These are phyloP conservation scores for Xestia c-nigrum DNA, from an alignment of 2,888 invertebrate species.

Conservation along the genomic window DNA sequence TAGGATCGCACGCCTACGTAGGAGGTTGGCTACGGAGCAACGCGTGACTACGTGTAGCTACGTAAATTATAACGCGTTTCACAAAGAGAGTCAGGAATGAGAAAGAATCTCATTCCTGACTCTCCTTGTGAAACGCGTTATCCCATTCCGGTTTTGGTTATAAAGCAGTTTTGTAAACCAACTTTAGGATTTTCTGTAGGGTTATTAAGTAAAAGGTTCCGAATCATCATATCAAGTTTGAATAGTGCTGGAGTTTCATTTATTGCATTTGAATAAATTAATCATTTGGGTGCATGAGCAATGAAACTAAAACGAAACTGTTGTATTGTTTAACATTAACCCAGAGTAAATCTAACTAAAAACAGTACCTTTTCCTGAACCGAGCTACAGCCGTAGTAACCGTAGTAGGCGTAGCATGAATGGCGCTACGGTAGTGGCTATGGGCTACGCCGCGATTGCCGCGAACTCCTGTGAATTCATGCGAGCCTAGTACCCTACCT, in stretches of 20 bases:
- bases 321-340: background rate
- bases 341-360: background rate
- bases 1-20: conserved; percentile 75
- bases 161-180: background rate
- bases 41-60: conserved; percentile 58
- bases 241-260: background rate
- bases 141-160: background rate
- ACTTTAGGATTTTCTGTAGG: background rate
- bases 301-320: background rate
- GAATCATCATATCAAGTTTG: background rate
- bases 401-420: conserved; percentile 52
- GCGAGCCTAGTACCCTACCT: conserved; percentile 83
- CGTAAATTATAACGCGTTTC: conserved; percentile 58
- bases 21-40: conserved; percentile 74
- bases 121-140: no score
- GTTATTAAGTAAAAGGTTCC: background rate
- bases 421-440: conserved; percentile 50
- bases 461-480: conserved; percentile 68
- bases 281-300: background rate
- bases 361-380: conserved; percentile 37
- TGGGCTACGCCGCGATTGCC: conserved; percentile 7
- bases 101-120: no score
- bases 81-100: conserved; percentile 15
- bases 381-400: conserved; percentile 27
- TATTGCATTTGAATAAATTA: background rate